Evolutionary conservation across 2,797 vertebrate species (phyloP), one percentile per base, ranked within the genome.

Genomic region (Megaceryle alcyon): DNA sequence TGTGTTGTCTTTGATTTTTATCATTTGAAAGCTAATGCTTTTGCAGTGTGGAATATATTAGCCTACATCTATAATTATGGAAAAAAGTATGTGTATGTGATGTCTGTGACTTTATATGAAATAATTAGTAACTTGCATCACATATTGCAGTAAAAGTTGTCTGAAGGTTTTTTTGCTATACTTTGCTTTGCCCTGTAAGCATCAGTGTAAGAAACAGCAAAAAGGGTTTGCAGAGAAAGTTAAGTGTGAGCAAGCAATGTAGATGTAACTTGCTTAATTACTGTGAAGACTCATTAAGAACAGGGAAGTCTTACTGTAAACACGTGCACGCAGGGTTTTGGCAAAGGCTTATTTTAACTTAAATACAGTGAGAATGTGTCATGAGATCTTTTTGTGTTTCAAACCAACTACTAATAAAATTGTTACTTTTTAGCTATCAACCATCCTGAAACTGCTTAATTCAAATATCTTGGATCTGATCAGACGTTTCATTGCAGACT

Each of bases 61-160:
- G 71, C 63, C 37, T 98, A 91, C 94, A 98, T 98, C 94, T 97
- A 89, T 92, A 97, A 97, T 88, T 92, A 94, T 90, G 92, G 60
- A 96, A 93, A 96, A 96, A 48, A 92, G 96, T 97, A 96, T 98
- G 97, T 80, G 95, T 98, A 83, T 1, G 6, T 59, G 12, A 72
- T 65, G 17, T 57, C 46, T 90, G 44, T 71, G 49, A 54, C n/a
- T 81, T 80, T 28, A 28, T 57, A 43, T 65, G 43, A 63, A 94
- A 49, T 87, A 73, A 70, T 79, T 43, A 75, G 29, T 53, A 39
- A 37, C 37, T 90, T 85, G 26, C 48, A 48, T 93, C 72, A 51
- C 7, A 8, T 26, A 14, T 29, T 85, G 13, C 41, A 70, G 22
- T 17, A 49, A 17, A 82, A 59, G 22, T 39, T 82, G 20, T 78